Evolutionary conservation across 2,888 invertebrate species (phyloP), one percentile per base, ranked within the genome.

Genomic region (Xestoiulus laeticollis): DNA sequence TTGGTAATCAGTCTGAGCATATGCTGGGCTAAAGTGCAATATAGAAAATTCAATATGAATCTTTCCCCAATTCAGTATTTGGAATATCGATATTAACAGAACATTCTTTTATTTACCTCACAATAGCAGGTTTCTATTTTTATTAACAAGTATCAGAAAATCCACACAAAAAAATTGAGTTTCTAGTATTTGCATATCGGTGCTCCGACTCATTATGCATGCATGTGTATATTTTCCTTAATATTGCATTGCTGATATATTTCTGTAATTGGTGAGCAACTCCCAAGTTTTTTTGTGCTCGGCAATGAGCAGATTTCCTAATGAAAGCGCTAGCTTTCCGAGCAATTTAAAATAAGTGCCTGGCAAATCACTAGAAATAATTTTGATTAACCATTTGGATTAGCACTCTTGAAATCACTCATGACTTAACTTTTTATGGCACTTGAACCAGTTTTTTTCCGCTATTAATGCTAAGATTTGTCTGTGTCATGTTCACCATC

Each of bases 261-360:
- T 78, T 78, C 12, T 14, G 12, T 26, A 78, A 8, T 14, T 30
- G 1, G 78, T 78, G 30, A 78, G 30, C 26, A 78, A 26, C 2
- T 30, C 22, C 1, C 53, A n/a, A 48, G 59, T 22, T 59, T 14
- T 78, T 78, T 78, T 0, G 1, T 78, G 78, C 59, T 22, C 19
- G 22, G 14, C 14, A 8, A 78, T 30, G 68, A 8, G 68, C 5
- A 26, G 26, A 68, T 19, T 4, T 10, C 68, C 26, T 12, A 30
- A 26, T 8, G 5, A 8, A 26, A 78, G 10, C 78, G 30, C 78
- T 78, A 78, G 78, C 26, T 78, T 78, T 78, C 14, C 78, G 12
- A 78, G 78, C 78, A 78, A 30, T 78, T 78, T 78, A 22, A 68
- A 22, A 68, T 68, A 68, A 78, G 78, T 78, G 78, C 78, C 78